Conservation (phyloP, 2,888 invertebrate genomes). For the Lasius fuliginosus region DNA sequence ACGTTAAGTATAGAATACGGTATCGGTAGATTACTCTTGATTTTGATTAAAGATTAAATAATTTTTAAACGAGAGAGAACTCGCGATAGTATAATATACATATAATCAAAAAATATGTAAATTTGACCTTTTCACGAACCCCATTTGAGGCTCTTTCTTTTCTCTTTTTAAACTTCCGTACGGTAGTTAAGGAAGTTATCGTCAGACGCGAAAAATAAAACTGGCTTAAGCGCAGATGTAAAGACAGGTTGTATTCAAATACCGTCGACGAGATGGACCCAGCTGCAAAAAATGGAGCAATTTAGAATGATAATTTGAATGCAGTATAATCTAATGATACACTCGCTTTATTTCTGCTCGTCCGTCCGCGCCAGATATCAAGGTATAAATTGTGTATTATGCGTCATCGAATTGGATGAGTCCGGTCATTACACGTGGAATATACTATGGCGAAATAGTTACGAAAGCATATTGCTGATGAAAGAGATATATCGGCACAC, state of each 20-base stretch:
- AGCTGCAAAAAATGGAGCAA: slow-evolving; percentile 13
- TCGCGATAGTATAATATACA: background rate
- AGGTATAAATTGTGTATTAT: slow-evolving; percentile 53
- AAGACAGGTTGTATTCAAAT: background rate
- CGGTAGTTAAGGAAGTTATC: slow-evolving; percentile 4
- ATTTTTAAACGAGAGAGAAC: background rate
- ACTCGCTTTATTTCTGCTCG: slow-evolving; percentile 20
- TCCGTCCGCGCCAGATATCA: slow-evolving; percentile 10
- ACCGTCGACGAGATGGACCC: slow-evolving; percentile 1
- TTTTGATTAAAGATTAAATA: background rate
- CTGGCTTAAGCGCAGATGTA: background rate
- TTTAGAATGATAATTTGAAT: slow-evolving; percentile 28
- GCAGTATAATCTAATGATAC: background rate
- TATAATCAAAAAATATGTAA: background rate
- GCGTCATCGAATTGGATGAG: slow-evolving; percentile 60
- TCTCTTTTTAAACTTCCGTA: background rate
- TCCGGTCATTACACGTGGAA: slow-evolving; percentile 57
- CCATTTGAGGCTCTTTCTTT: background rate
- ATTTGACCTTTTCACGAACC: background rate
- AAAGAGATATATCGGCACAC: slow-evolving; percentile 42
- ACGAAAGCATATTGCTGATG: slow-evolving; percentile 32
- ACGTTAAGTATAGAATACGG: background rate
- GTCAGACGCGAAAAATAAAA: background rate
- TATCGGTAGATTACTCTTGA: background rate
- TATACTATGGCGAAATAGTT: slow-evolving; percentile 50